Conservation (phyloP, 2,797 vertebrate species). For the Eutrigla gurnardus region DNA sequence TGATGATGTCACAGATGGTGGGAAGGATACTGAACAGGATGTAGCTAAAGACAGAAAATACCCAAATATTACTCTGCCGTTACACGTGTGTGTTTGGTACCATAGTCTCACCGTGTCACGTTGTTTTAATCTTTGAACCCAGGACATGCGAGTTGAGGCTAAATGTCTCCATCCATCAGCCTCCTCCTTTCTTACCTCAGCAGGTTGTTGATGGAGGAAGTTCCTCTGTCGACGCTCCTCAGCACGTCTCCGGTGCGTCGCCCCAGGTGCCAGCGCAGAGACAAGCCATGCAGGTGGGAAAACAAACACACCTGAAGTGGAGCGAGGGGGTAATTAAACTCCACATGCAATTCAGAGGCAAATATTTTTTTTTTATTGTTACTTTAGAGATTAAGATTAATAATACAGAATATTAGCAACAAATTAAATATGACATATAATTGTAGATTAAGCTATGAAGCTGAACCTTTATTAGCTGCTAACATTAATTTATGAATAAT, state of each 20-base stretch:
- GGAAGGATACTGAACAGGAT: conserved; percentile 92
- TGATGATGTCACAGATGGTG: conserved; percentile 90
- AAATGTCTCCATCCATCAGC: too few species aligned
- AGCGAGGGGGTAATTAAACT: neutral
- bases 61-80: neutral
- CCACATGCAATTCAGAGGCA: neutral
- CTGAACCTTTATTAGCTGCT: too few species aligned
- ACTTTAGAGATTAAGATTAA: neutral
- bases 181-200: conserved; percentile 81
- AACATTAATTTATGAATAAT: too few species aligned
- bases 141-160: too few species aligned
- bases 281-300: conserved; percentile 88
- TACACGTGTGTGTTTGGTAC: neutral
- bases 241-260: conserved; percentile 91
- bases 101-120: neutral
- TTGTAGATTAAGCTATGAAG: too few species aligned
- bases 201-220: conserved; percentile 90
- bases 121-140: too few species aligned
- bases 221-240: conserved; percentile 91
- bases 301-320: conserved; percentile 88
- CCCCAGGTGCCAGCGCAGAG: conserved; percentile 92
- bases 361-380: neutral
- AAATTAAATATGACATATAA: too few species aligned
- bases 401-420: neutral
- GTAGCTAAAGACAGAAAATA: conserved; percentile 82